Evolutionary conservation across 1,140 invertebrate genomes (phyloP), one percentile per base, ranked within the genome.

Genomic region (Ostrea edulis): DNA sequence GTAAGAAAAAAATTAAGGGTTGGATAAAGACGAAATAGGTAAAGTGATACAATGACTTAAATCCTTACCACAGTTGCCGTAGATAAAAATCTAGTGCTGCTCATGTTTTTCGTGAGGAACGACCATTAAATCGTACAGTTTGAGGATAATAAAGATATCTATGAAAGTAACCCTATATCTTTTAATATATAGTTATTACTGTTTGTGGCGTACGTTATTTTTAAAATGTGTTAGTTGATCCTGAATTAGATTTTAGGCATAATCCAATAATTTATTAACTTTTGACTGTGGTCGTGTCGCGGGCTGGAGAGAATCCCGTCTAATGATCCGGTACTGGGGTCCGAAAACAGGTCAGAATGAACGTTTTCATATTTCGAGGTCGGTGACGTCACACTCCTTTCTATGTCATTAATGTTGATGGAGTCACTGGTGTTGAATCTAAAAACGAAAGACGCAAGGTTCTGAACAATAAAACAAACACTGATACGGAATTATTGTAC

Each of bases 341-440:
- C 93, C 1, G 93, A 93, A 82, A 93, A 92, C 12, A 92, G 85
- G 82, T 94, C 93, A 35, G 92, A 94, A 83, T 93, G 92, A 71
- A 93, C 91, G 12, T 92, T 93, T 81, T 94, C 93, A 84, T 93
- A 94, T 55, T 92, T 83, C 55, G 92, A 92, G 58, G 93, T 84
- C 9, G 92, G 68, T 84, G 91, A 90, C 44, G 91, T 89, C n/a
- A 88, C 87, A 52, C 86, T 62, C 65, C 86, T 82, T 2, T 87
- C 88, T 25, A 90, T 84, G 29, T 92, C 91, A 4, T 88, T 91
- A 11, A 86, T 84, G 44, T 85, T 62, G 22, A 90, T 85, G 62
- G 89, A 89, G 62, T 91, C 90, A n/a, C 83, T 88, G 3, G 86
- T 82, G 14, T 89, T 87, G 55, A 88, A 87, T 87, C 91, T 92